A percentile compares a stretch with the other conserved stretches of the same genome.
These are phyloP conservation scores for Coleophora flavipennella DNA, from an alignment of 2,888 invertebrate genomes.

Conservation along the genomic window DNA sequence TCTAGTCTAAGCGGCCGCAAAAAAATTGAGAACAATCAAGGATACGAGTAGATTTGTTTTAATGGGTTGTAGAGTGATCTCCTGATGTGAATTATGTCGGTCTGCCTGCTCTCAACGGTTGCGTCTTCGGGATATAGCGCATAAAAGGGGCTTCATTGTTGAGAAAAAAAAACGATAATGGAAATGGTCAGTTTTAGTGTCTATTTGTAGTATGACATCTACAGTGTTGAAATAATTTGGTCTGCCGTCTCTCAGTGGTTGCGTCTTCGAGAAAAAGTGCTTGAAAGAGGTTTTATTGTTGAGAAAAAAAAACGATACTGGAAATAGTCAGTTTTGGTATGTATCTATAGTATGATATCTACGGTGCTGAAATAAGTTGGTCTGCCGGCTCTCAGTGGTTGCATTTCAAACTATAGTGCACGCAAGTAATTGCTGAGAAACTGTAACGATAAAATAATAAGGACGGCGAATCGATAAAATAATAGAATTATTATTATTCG, in stretches of 20 bases:
- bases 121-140: not conserved
- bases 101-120: not conserved
- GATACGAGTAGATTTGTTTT: slow-evolving; percentile 1
- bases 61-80: not conserved
- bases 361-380: not conserved
- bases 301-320: not conserved
- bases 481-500: no score
- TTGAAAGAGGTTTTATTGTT: not conserved
- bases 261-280: not conserved
- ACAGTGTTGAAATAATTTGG: not conserved
- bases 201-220: not conserved
- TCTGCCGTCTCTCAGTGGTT: not conserved
- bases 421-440: no score
- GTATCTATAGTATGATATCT: not conserved
- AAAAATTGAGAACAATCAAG: not conserved
- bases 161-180: not conserved
- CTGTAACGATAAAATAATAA: no score
- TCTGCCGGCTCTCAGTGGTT: not conserved
- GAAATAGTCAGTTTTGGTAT: no score
- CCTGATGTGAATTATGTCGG: not conserved
- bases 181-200: not conserved
- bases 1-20: no score
- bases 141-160: not conserved
- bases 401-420: not conserved
- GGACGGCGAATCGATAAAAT: no score